Conservation (phyloP, 2,888 invertebrate species). For the Tridacna gigas region DNA sequence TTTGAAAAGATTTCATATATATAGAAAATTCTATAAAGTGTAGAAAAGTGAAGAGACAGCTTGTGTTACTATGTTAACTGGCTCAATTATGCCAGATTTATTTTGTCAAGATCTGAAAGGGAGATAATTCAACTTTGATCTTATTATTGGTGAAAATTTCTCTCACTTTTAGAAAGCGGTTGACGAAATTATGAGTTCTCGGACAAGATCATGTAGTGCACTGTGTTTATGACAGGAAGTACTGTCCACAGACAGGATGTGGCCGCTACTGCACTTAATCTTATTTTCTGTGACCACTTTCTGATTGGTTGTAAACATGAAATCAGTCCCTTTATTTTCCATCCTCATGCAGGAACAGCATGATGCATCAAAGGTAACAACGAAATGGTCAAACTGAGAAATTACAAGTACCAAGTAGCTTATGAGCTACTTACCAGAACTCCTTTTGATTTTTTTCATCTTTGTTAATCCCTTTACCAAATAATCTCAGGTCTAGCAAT, state of each 20-base stretch:
- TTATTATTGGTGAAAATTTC: slow-evolving; percentile 14
- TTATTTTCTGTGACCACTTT: background rate
- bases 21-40: too few species aligned
- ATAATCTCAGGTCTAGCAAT: too few species aligned
- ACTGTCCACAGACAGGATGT: slow-evolving; percentile 15
- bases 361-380: too few species aligned
- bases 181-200: slow-evolving; percentile 14
- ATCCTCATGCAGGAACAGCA: too few species aligned
- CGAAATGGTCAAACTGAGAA: too few species aligned
- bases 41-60: background rate
- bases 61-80: slow-evolving; percentile 47
- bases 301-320: slow-evolving; percentile 3
- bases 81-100: slow-evolving; percentile 64
- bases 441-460: too few species aligned
- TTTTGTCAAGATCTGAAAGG: slow-evolving; percentile 58
- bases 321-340: background rate
- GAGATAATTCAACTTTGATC: slow-evolving; percentile 26
- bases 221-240: slow-evolving; percentile 23
- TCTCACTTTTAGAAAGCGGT: background rate
- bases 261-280: slow-evolving; percentile 6
- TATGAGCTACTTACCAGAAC: too few species aligned
- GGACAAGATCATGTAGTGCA: background rate
- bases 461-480: too few species aligned
- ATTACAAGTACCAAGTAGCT: too few species aligned
- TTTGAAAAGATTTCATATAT: too few species aligned